A percentile compares a stretch with the other conserved stretches of the same genome.
phyloP scores from a whole-genome alignment of 2,113 vertebrate species.

The Sigmodon hispidus region DNA sequence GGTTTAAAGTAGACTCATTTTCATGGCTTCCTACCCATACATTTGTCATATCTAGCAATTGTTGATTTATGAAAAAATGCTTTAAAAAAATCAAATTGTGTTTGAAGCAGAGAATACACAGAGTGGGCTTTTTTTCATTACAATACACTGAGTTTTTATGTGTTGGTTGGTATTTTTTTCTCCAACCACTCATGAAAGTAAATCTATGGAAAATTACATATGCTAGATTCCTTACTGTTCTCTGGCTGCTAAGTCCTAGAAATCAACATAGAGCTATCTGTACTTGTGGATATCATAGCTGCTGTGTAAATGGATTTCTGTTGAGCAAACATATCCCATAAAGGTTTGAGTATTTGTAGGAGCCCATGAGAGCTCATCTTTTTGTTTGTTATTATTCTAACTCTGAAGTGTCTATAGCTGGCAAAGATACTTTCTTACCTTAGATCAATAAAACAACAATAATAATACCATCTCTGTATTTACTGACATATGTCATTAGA shows the following conservation, averaged over 20 bases:
- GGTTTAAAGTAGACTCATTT: slow-evolving; percentile 64
- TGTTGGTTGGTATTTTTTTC: slow-evolving; percentile 57
- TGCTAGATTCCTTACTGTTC: slow-evolving; percentile 49
- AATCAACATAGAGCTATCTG: slow-evolving; percentile 35
- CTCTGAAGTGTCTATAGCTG: background rate
- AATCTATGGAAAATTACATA: slow-evolving; percentile 60
- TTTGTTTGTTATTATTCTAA: slow-evolving; percentile 6
- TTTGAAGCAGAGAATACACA: slow-evolving; percentile 52
- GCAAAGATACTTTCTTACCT: slow-evolving; percentile 19
- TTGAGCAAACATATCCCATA: background rate
- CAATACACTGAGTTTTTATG: slow-evolving; percentile 30
- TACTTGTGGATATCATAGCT: background rate
- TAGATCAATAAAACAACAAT: slow-evolving; percentile 5
- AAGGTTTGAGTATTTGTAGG: slow-evolving; percentile 45
- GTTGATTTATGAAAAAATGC: slow-evolving; percentile 53
- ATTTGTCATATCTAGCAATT: slow-evolving; percentile 68
- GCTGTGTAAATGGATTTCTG: background rate
- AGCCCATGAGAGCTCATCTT: background rate
- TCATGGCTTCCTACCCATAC: slow-evolving; percentile 61
- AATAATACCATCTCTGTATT: slow-evolving; percentile 4
- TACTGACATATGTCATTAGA: background rate
- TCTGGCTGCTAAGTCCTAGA: slow-evolving; percentile 37
- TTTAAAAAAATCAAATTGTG: slow-evolving; percentile 66
- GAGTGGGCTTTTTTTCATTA: background rate
- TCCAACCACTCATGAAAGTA: slow-evolving; percentile 49